phyloP scores from a whole-genome alignment of 2,888 invertebrate species.

The Aleiodes alternator region DNA sequence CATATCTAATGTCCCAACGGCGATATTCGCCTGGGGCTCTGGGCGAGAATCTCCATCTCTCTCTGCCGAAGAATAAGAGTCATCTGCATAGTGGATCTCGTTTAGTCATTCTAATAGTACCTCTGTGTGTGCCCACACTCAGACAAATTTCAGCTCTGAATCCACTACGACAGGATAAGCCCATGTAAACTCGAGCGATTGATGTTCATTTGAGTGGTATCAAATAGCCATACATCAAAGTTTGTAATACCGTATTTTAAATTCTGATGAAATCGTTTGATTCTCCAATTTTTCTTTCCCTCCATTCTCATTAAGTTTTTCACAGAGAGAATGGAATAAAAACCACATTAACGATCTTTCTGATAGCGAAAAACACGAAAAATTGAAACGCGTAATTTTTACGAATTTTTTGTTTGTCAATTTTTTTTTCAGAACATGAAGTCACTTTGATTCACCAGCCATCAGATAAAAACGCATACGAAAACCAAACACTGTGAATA shows the following conservation, averaged over 20 bases:
- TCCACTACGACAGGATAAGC: conserved; percentile 4
- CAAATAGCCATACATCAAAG: too few species aligned
- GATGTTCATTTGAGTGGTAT: too few species aligned
- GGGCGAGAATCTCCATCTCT: conserved; percentile 53
- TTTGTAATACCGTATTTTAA: too few species aligned
- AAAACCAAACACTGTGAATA: neutral
- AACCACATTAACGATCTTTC: too few species aligned
- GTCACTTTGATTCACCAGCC: conserved; percentile 27
- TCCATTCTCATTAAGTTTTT: too few species aligned
- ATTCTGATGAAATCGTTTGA: too few species aligned
- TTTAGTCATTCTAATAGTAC: conserved; percentile 40
- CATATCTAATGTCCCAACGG: conserved; percentile 71
- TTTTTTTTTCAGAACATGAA: neutral
- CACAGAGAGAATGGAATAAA: too few species aligned
- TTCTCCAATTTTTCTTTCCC: too few species aligned
- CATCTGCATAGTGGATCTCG: conserved; percentile 64
- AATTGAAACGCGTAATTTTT: too few species aligned
- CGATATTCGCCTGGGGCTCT: conserved; percentile 61
- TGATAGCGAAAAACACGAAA: too few species aligned
- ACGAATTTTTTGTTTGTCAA: too few species aligned
- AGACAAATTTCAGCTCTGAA: neutral
- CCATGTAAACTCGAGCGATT: too few species aligned
- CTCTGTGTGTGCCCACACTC: conserved; percentile 4
- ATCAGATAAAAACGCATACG: conserved; percentile 15
- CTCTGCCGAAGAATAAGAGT: conserved; percentile 64